phyloP scores from a whole-genome alignment of 2,113 vertebrate species.

The Megaceryle maxima region DNA sequence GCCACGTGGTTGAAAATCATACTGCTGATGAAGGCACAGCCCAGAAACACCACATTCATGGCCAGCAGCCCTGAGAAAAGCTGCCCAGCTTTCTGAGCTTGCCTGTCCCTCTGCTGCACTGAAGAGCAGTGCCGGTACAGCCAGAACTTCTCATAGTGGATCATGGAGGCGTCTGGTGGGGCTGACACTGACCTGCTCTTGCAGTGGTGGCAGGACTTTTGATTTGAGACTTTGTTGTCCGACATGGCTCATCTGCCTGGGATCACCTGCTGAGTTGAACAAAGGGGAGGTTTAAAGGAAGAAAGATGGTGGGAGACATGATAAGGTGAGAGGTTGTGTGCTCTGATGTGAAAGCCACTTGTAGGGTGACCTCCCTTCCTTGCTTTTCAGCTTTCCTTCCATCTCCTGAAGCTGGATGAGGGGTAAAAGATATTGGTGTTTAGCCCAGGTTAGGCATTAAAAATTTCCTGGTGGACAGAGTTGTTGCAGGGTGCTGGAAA shows the following conservation, averaged over 20 bases:
- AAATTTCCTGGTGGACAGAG: background rate
- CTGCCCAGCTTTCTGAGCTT: constrained; percentile 76
- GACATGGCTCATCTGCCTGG: background rate
- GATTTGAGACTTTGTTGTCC: background rate
- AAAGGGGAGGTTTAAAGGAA: background rate
- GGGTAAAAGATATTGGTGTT: background rate
- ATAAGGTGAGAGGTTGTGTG: background rate
- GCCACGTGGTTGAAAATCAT: constrained; percentile 76
- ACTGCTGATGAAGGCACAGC: constrained; percentile 82
- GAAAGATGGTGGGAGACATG: accelerated
- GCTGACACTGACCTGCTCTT: background rate
- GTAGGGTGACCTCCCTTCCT: background rate
- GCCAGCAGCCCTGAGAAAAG: constrained; percentile 88
- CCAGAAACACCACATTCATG: constrained; percentile 86
- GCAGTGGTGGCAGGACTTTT: background rate
- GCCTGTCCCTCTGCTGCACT: constrained; percentile 55
- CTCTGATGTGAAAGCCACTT: background rate
- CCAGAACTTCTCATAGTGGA: constrained; percentile 65
- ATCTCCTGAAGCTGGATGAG: background rate
- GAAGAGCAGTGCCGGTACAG: constrained; percentile 67
- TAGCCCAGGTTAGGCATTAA: background rate
- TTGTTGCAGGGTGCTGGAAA: background rate
- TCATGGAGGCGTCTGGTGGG: background rate
- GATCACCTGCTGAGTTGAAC: background rate
- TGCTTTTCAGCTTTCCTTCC: background rate